Base-by-base conservation (phyloP, 1,140 invertebrate species). In the Conus betulinus region DNA sequence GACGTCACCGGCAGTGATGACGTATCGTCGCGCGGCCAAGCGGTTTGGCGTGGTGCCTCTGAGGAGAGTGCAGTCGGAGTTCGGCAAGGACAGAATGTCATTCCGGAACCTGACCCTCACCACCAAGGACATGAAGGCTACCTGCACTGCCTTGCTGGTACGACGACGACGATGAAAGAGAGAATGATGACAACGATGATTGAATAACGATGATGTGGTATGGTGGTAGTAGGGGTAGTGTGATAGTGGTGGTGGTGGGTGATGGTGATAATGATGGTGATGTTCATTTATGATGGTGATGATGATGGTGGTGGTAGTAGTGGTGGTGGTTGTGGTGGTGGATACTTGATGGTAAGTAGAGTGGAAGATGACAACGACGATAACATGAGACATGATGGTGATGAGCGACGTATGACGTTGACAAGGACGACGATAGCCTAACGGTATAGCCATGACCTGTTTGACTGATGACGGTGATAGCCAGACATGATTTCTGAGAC, bases 81-180 rank as follows among this genome's bases (percentile, higher is more conserved):
- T 91, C 84, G 89, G 90, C 27, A 63, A 87, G 20, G 52, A 82
- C 39, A 83, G 89, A 51, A 83, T 91, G 23, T 88, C 89, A 11
- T 88, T 92, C 60, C 87, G 85, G 39, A 88, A 91, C 67, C 88
- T 91, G 51, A 89, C 87, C 53, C 67, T 92, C 52, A 87, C 91
- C 6, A 6, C 81, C 4, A 63, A 76, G n/a, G 90, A 91, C 76
- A 86, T 91, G 25, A 71, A 87, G 55, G 90, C 91, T 51, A 63
- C 85, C 27, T 91, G 90, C 86, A 88, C 85, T 67, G 90, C 89
- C 53, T 87, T 91, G 13, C 57, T 88, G 84, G 90, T 91, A n/a
- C 27, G 84, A 51, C 23, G n/a, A 82, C 57, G 57, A 60, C 57
- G 57, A 60, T 5, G 20, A 74, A 5, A 8, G 23, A 20, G 67